A percentile compares a stretch with the other conserved stretches of the same genome.
Conservation (phyloP, 2,888 invertebrate genomes). For the Thecocarcelia acutangulata region DNA sequence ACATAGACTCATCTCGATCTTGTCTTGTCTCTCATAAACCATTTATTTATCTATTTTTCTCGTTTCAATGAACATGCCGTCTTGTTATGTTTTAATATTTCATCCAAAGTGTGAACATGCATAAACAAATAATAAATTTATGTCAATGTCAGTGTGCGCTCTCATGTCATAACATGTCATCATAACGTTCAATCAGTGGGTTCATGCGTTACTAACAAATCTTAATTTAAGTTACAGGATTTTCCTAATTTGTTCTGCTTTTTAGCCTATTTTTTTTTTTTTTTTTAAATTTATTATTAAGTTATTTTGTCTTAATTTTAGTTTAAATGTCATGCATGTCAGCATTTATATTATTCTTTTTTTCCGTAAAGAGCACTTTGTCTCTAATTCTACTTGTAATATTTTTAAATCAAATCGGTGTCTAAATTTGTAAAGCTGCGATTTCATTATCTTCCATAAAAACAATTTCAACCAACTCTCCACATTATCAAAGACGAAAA, state of each 20-base stretch:
- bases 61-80: conserved; percentile 49
- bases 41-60: conserved; percentile 48
- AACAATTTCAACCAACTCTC: conserved; percentile 14
- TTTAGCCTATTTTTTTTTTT: conserved; percentile 8
- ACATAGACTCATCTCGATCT: background rate
- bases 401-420: conserved; percentile 51
- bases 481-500: conserved; percentile 32
- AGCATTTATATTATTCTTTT: conserved; percentile 12
- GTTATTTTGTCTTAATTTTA: background rate
- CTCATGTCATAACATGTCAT: conserved; percentile 65
- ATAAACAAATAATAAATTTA: conserved; percentile 32
- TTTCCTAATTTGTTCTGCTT: conserved; percentile 23
- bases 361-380: conserved; percentile 49
- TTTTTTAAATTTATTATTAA: too few species aligned
- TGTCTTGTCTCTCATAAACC: background rate
- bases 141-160: conserved; percentile 64
- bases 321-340: conserved; percentile 61
- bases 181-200: conserved; percentile 59
- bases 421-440: conserved; percentile 49
- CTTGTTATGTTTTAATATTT: conserved; percentile 49
- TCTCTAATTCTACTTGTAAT: conserved; percentile 26
- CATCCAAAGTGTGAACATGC: conserved; percentile 54
- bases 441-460: conserved; percentile 57
- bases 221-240: background rate
- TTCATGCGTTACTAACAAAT: conserved; percentile 59